These are phyloP conservation scores for Pterostichus niger DNA, from an alignment of 2,888 invertebrate genomes.

Conservation along the genomic window DNA sequence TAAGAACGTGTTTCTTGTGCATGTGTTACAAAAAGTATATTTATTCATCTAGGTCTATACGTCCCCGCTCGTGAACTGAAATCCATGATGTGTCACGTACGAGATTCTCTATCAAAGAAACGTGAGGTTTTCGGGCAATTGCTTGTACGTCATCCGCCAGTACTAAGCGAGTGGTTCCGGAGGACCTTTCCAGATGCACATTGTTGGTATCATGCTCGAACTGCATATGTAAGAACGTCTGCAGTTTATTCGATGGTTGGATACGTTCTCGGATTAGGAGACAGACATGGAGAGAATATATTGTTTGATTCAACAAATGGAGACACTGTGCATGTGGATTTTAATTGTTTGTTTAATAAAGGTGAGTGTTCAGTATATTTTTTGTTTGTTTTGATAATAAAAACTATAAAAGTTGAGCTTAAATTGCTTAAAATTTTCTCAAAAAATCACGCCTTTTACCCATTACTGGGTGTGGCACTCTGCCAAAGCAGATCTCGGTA, in stretches of 20 bases:
- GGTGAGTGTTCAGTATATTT: slow-evolving; percentile 76
- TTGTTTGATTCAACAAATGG: slow-evolving; percentile 95
- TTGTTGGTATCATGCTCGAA: slow-evolving; percentile 92
- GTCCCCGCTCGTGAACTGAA: slow-evolving; percentile 82
- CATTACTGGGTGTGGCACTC: too few relatives aligned
- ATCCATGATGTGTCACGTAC: slow-evolving; percentile 81
- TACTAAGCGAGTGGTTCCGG: slow-evolving; percentile 96
- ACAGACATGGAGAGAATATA: slow-evolving; percentile 98
- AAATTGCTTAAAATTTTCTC: too few relatives aligned
- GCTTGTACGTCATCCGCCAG: slow-evolving; percentile 87
- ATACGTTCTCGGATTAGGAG: slow-evolving; percentile 93
- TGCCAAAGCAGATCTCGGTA: too few relatives aligned
- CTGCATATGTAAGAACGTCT: slow-evolving; percentile 93
- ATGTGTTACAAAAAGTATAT: too few relatives aligned
- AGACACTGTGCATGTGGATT: slow-evolving; percentile 98
- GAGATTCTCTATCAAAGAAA: slow-evolving; percentile 84
- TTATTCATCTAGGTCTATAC: slow-evolving; percentile 76
- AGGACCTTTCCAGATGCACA: slow-evolving; percentile 91
- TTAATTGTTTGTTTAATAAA: slow-evolving; percentile 98
- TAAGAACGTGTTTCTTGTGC: too few relatives aligned
- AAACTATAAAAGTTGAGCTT: too few relatives aligned
- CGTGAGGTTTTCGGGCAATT: slow-evolving; percentile 82
- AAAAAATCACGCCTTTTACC: too few relatives aligned
- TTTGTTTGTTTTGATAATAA: too few relatives aligned
- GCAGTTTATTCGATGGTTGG: slow-evolving; percentile 99